Percentiles rank a stretch among this genome's conserved stretches.
phyloP scores from a whole-genome alignment of 2,888 invertebrate species.

The Exephanes ischioxanthus region DNA sequence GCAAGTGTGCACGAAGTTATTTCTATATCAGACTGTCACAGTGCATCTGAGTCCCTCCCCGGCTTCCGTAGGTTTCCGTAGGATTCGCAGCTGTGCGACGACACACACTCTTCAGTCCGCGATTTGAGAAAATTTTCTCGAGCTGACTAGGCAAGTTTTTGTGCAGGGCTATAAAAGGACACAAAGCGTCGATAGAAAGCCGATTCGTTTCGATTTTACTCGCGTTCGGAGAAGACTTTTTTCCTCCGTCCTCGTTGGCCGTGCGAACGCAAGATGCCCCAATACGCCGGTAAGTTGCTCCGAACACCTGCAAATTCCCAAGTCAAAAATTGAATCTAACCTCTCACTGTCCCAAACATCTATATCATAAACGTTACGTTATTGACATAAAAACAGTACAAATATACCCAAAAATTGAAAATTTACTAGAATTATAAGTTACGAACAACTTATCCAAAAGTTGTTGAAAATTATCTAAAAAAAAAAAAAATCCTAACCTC shows the following conservation, averaged over 20 bases:
- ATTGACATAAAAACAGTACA: not conserved
- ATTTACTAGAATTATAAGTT: not conserved
- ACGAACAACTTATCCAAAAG: too few species aligned
- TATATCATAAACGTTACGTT: too few species aligned
- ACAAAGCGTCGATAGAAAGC: conserved; percentile 30
- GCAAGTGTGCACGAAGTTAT: too few species aligned
- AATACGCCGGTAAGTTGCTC: conserved; percentile 76
- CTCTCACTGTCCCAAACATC: conserved; percentile 25
- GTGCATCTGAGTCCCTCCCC: not conserved
- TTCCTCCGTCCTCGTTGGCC: not conserved
- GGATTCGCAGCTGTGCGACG: conserved; percentile 13
- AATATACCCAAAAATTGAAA: not conserved
- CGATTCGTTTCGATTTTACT: not conserved
- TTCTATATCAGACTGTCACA: not conserved
- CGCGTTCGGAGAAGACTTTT: conserved; percentile 11
- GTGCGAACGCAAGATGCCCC: conserved; percentile 76
- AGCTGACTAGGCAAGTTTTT: conserved; percentile 67
- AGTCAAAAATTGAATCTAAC: conserved; percentile 57
- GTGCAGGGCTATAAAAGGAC: conserved; percentile 19
- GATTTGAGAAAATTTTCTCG: conserved; percentile 13
- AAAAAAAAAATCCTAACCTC: not conserved
- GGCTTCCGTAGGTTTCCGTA: conserved; percentile 7
- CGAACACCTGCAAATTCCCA: conserved; percentile 3
- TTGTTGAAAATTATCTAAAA: too few species aligned
- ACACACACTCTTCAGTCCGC: conserved; percentile 3